A percentile compares a stretch with the other conserved stretches of the same genome.
Conservation (phyloP, 2,797 vertebrate genomes). For the Remorina albescens region DNA sequence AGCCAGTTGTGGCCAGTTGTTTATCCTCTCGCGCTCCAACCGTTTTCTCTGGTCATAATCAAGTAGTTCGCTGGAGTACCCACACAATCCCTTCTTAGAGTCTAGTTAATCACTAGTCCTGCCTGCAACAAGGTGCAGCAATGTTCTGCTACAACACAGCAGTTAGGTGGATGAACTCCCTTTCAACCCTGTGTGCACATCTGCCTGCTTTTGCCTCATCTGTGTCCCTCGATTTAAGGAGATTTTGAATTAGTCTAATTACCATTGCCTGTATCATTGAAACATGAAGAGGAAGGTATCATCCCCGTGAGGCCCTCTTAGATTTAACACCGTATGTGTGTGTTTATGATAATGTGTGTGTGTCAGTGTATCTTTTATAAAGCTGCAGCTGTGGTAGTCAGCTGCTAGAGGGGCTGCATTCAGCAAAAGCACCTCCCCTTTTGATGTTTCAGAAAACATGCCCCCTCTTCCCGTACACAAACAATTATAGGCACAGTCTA, state of each 20-base stretch:
- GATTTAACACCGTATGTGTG: conserved; percentile 33
- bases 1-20: conserved; percentile 15
- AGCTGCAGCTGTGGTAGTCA: conserved; percentile 80
- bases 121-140: conserved; percentile 29
- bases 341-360: conserved; percentile 56
- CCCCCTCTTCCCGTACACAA: conserved; percentile 57
- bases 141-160: conserved; percentile 52
- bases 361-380: conserved; percentile 71
- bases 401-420: conserved; percentile 73
- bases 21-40: conserved; percentile 17
- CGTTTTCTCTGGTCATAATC: conserved; percentile 36
- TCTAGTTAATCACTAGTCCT: conserved; percentile 16
- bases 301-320: conserved; percentile 62
- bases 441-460: conserved; percentile 59
- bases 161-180: conserved; percentile 73
- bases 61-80: conserved; percentile 22
- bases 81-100: conserved; percentile 21
- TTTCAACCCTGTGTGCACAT: conserved; percentile 61
- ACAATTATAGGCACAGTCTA: conserved; percentile 63
- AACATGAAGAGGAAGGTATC: conserved; percentile 74
- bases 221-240: conserved; percentile 68
- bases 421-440: conserved; percentile 59
- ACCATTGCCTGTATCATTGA: conserved; percentile 73
- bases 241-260: conserved; percentile 82
- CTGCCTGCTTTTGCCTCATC: conserved; percentile 62